Base-by-base conservation (phyloP, 2,888 invertebrate genomes). In the Lamellibrachia satsuma region DNA sequence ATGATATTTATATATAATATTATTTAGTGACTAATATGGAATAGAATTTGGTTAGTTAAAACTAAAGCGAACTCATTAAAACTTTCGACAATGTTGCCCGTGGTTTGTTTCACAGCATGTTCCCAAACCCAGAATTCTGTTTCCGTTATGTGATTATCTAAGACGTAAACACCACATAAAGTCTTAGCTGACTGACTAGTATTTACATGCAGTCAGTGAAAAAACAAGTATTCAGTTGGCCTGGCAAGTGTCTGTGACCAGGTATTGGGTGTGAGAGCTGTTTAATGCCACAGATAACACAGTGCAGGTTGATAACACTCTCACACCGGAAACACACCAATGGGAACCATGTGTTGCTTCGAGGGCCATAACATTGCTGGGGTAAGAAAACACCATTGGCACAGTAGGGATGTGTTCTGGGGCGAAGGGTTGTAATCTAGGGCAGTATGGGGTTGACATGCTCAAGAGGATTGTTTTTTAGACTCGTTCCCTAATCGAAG, bases 271-370 rank as follows among this genome's bases (percentile, higher is more conserved):
- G 75, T 75, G 75, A 75, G 75, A 75, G 75, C 75, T 75, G 75
- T 75, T 75, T 75, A 75, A 75, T 75, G 75, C 15, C 75, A 22
- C 75, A 22, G 75, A 75, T 75, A 75, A 75, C 75, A 75, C 11
- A 75, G 15, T 6, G 15, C 22, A 22, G 22, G 3, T 22, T 75
- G 75, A 75, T 75, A 75, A 75, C 22, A 75, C 22, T 22, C n/a
- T 75, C 75, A 75, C 75, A 75, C 75, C 75, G 75, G 75, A 75
- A 75, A 22, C n/a, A n/a, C 6, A n/a, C 75, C 75, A 75, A 75
- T 75, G 75, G 75, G 75, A 75, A 75, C 75, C 75, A 75, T 75
- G 75, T 75, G 75, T 75, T 22, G 75, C 75, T 75, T 75, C 22
- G 1, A 75, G 75, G 75, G 75, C n/a, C 75, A 75, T 75, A 75